Evolutionary conservation across 2,888 invertebrate species (phyloP).

Genomic region (Tiliacea citrago): DNA sequence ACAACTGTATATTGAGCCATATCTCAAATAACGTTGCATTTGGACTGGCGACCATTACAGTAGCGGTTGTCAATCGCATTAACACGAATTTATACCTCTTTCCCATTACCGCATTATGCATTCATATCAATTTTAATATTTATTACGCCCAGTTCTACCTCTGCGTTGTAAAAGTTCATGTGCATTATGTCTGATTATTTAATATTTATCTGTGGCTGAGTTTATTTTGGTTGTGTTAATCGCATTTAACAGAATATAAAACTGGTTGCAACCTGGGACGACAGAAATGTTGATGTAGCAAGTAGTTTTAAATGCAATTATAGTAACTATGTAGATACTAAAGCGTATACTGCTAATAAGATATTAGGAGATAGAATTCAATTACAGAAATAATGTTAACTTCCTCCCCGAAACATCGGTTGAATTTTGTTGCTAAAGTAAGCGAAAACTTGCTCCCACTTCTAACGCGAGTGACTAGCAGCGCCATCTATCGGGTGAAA

Average conservation of each 20-base stretch:
- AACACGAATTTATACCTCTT: constrained; percentile 70
- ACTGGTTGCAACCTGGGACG: background rate
- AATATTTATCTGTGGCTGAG: constrained; percentile 45
- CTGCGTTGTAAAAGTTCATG: constrained; percentile 58
- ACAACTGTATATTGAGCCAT: constrained; percentile 24
- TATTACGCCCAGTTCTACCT: constrained; percentile 50
- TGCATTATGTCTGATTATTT: constrained; percentile 60
- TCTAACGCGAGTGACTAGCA: constrained; percentile 48
- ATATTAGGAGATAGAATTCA: too few species aligned
- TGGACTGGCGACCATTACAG: constrained; percentile 59
- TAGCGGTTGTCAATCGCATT: constrained; percentile 71
- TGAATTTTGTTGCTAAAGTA: background rate
- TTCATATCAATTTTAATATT: constrained; percentile 71
- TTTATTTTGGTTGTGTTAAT: constrained; percentile 31
- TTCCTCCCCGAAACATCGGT: too few species aligned
- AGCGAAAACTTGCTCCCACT: background rate
- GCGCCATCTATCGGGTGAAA: constrained; percentile 75
- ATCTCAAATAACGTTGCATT: constrained; percentile 59
- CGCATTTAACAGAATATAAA: background rate
- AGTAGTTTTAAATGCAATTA: too few species aligned
- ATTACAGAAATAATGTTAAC: too few species aligned
- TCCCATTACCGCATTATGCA: constrained; percentile 71
- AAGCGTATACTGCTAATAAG: too few species aligned
- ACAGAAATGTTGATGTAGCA: background rate
- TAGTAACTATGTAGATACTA: background rate